Evolutionary conservation across 1,140 invertebrate genomes (phyloP), one percentile per base, ranked within the genome.

Genomic region (Drosophila kepulauana): DNA sequence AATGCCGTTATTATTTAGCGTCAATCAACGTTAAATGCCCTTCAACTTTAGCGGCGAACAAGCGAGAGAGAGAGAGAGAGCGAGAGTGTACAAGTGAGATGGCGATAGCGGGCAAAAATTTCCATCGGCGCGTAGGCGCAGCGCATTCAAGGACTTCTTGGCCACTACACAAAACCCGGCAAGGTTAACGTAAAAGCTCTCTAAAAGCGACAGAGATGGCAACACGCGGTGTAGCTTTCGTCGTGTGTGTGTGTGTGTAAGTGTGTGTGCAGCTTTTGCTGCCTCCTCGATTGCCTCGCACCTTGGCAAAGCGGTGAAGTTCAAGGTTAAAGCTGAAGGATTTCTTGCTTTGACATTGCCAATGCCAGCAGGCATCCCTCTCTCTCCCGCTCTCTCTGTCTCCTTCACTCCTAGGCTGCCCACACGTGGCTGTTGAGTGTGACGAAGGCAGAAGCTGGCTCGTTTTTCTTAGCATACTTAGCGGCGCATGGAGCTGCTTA

Each of bases 261-360:
- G 20, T 25, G 20, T 25, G 20, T 25, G 20, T 25, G 15, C 13
- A 38, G 67, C 73, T 71, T 63, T 63, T 30, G 13, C 58, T 43
- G 20, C 38, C 51, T 25, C 20, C 20, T 25, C 20, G 20, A 25
- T 25, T 33, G 8, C 52, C 35, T 33, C 8, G 5, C 48, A 84
- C 84, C 82, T 82, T 79, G 63, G 72, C 76, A 87, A 87, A 51
- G 30, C 82, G 84, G 75, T 89, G 85, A 89, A 89, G 85, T 89
- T 89, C 85, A 89, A 89, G 85, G 85, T 89, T 89, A 89, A 81
- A 85, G 69, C 79, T 76, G 76, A 81, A 75, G 78, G 78, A 78
- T 80, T 80, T 54, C 75, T 56, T 46, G 54, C 61, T 67, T 33
- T 80, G 78, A 74, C 70, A 79, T 69, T 80, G 78, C 41, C 77